These are phyloP conservation scores for Euura saliciscinereae DNA, from an alignment of 1,140 invertebrate species.

Conservation along the genomic window DNA sequence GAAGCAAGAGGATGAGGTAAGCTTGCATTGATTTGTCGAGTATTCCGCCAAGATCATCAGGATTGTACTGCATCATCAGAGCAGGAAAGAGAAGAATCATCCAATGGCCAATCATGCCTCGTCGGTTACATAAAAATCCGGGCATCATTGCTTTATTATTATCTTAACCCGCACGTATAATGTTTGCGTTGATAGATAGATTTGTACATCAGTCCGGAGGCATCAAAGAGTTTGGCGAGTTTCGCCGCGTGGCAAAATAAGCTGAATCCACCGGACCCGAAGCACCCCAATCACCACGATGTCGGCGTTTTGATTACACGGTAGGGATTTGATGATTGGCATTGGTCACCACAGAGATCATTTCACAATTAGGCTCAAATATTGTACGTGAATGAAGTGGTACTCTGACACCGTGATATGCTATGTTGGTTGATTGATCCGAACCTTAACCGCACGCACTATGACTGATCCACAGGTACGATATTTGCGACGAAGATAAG, in stretches of 20 bases:
- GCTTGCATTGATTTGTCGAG: background rate
- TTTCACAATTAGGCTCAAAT: too few species aligned
- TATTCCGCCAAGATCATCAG: too few species aligned
- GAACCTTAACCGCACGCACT: background rate
- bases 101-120: too few species aligned
- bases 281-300: constrained; percentile 76
- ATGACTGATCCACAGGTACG: constrained; percentile 52
- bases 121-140: too few species aligned
- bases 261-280: constrained; percentile 69
- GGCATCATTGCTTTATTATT: too few species aligned
- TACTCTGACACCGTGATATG: too few species aligned
- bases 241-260: constrained; percentile 74
- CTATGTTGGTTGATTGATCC: too few species aligned
- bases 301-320: constrained; percentile 76
- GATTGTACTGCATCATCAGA: too few species aligned
- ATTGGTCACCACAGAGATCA: background rate
- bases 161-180: background rate
- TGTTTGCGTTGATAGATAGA: constrained; percentile 47
- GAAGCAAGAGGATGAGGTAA: constrained; percentile 59
- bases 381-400: too few species aligned
- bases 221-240: constrained; percentile 67
- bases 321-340: constrained; percentile 48
- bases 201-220: constrained; percentile 62
- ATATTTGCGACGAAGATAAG: constrained; percentile 66
- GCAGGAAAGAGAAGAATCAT: too few species aligned